phyloP scores from a whole-genome alignment of 2,113 vertebrate species.

The Siphamia tubifer region DNA sequence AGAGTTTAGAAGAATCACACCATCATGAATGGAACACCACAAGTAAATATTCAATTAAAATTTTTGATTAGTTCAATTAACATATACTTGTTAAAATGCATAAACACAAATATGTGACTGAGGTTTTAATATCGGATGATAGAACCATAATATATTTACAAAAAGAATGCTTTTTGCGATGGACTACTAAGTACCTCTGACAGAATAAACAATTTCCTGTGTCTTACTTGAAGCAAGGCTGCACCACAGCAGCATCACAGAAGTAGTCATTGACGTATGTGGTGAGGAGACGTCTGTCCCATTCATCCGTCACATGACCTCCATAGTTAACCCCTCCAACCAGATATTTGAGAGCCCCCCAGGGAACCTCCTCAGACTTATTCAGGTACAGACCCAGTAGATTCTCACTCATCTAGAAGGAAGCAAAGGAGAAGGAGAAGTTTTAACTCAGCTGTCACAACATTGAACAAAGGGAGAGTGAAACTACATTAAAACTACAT shows the following conservation, averaged over 20 bases:
- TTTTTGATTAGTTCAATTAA: too few relatives aligned
- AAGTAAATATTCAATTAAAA: too few relatives aligned
- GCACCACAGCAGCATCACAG: slow-evolving; percentile 79
- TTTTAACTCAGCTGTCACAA: background rate
- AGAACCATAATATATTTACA: too few relatives aligned
- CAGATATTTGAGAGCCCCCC: slow-evolving; percentile 89
- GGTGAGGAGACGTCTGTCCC: slow-evolving; percentile 87
- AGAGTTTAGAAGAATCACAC: too few relatives aligned
- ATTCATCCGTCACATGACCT: slow-evolving; percentile 89
- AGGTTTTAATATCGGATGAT: too few relatives aligned
- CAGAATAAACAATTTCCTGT: background rate
- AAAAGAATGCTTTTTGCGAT: too few relatives aligned
- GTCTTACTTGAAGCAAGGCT: slow-evolving; percentile 81
- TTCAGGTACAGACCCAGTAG: slow-evolving; percentile 87
- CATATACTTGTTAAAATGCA: too few relatives aligned
- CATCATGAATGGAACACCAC: too few relatives aligned
- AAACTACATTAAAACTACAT: slow-evolving; percentile 1
- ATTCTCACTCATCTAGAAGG: slow-evolving; percentile 84
- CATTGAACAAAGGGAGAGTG: background rate
- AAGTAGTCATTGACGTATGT: slow-evolving; percentile 91
- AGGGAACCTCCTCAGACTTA: slow-evolving; percentile 87
- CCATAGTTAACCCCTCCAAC: slow-evolving; percentile 88
- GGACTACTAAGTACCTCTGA: too few relatives aligned
- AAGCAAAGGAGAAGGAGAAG: background rate
- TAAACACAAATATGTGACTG: too few relatives aligned